These are phyloP conservation scores for Andrena camellia DNA, from an alignment of 2,888 invertebrate genomes.

Conservation along the genomic window DNA sequence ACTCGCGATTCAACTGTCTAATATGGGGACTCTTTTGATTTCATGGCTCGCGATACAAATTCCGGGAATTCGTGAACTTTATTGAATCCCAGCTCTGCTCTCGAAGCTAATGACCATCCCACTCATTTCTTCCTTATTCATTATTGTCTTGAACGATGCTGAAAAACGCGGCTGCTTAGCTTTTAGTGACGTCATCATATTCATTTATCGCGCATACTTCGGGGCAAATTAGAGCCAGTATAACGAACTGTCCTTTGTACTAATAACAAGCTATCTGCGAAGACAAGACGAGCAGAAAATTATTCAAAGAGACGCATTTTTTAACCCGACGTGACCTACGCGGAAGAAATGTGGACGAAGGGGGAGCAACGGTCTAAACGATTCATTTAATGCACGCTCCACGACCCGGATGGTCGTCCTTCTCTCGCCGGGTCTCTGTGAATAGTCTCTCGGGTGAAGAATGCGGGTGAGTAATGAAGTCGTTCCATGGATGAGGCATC, in stretches of 20 bases:
- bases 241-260: background rate
- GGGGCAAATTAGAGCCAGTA: background rate
- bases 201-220: too few relatives aligned
- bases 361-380: constrained; percentile 33
- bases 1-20: too few relatives aligned
- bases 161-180: too few relatives aligned
- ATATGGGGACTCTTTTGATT: too few relatives aligned
- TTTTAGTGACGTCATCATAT: too few relatives aligned
- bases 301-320: constrained; percentile 7
- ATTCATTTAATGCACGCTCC: constrained; percentile 48
- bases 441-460: constrained; percentile 46
- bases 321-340: background rate
- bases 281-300: constrained; percentile 1
- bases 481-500: constrained; percentile 50
- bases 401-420: constrained; percentile 29
- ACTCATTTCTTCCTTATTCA: too few relatives aligned
- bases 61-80: too few relatives aligned
- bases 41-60: background rate
- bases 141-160: too few relatives aligned
- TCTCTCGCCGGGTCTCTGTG: constrained; percentile 47
- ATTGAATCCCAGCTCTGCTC: too few relatives aligned
- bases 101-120: too few relatives aligned
- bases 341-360: background rate
- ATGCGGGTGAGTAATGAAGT: constrained; percentile 73
- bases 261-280: background rate